These are phyloP conservation scores for Spicauda simplicius DNA, from an alignment of 2,888 invertebrate genomes.

Conservation along the genomic window DNA sequence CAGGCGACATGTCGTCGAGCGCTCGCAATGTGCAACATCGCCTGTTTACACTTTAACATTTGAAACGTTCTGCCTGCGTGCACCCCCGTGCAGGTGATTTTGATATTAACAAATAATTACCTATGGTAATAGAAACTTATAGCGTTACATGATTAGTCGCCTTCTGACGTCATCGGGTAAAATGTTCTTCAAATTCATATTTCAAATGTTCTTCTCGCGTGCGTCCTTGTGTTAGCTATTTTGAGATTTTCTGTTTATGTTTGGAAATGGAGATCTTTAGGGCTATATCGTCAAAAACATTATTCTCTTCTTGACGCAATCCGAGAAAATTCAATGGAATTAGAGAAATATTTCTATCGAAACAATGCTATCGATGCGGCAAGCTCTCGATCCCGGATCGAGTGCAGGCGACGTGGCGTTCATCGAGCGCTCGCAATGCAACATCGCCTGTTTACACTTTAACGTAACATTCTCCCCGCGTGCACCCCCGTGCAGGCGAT, in stretches of 20 bases:
- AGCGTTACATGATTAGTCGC: too few relatives aligned
- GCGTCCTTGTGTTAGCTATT: too few relatives aligned
- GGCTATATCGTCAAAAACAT: too few relatives aligned
- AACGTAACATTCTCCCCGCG: neutral
- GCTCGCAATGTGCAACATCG: conserved; percentile 30
- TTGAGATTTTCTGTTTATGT: too few relatives aligned
- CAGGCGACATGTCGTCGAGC: conserved; percentile 35
- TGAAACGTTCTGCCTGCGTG: neutral
- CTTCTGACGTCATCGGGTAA: too few relatives aligned
- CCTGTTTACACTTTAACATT: neutral
- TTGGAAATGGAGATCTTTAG: neutral
- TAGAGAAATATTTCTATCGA: neutral
- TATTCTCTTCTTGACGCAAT: too few relatives aligned
- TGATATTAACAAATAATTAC: too few relatives aligned
- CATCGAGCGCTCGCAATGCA: conserved; percentile 39
- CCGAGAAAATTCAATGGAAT: too few relatives aligned
- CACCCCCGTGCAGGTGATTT: neutral
- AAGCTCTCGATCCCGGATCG: conserved; percentile 7
- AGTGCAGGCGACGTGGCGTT: conserved; percentile 17
- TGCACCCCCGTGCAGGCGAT: neutral
- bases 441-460: neutral
- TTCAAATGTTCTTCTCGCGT: too few relatives aligned
- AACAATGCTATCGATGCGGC: neutral
- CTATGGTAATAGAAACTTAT: too few relatives aligned
- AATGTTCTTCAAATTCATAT: too few relatives aligned